phyloP scores from a whole-genome alignment of 2,797 vertebrate genomes.

The Ammospiza maritima region DNA sequence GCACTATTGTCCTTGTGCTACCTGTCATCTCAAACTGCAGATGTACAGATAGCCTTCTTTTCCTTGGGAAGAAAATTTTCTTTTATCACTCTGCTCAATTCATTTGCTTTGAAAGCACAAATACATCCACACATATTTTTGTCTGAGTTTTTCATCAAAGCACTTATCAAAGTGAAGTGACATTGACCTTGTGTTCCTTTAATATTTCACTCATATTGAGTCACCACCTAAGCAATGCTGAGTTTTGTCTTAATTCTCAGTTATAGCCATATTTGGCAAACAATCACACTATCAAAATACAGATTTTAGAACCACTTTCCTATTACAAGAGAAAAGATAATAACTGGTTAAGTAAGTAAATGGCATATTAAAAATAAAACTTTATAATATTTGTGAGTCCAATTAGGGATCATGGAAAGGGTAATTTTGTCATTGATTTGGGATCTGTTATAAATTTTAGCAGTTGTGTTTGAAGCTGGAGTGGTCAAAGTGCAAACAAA shows the following conservation, averaged over 20 bases:
- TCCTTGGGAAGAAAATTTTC: not conserved
- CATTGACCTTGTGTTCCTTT: no score
- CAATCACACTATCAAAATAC: not conserved
- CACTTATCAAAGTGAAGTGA: no score
- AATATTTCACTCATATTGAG: no score
- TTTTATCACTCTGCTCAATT: not conserved
- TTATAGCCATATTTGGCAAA: not conserved
- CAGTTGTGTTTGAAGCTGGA: not conserved
- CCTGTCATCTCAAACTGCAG: conserved; percentile 31
- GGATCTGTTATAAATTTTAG: not conserved
- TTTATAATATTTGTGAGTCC: not conserved
- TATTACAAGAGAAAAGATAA: not conserved
- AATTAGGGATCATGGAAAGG: not conserved
- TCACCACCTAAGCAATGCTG: not conserved
- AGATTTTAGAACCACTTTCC: not conserved
- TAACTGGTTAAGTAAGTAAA: not conserved
- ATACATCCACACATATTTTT: not conserved
- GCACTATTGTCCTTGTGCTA: conserved; percentile 3
- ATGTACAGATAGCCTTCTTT: not conserved
- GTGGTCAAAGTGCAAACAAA: not conserved
- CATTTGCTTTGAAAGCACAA: conserved; percentile 38
- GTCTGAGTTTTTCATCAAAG: no score
- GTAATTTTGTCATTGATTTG: not conserved
- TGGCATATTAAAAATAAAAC: not conserved
- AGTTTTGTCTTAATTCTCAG: conserved; percentile 18